Evolutionary conservation across 2,888 invertebrate species (phyloP).

Genomic region (Polietes domitor): DNA sequence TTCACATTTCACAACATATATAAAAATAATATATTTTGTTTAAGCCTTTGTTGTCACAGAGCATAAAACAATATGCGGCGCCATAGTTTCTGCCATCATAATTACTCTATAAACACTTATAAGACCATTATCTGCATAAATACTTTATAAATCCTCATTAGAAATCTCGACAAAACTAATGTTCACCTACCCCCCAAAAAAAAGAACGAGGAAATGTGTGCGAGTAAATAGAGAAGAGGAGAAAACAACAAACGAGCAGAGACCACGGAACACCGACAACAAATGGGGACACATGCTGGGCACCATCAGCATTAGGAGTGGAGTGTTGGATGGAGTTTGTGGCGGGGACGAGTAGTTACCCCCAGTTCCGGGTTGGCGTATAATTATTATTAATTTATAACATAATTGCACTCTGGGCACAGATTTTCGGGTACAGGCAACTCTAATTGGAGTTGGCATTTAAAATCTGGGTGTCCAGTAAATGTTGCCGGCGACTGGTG

Average conservation of each 20-base stretch:
- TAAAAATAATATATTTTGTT: too few species aligned
- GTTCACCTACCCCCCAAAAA: slow-evolving; percentile 2
- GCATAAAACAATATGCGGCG: not conserved
- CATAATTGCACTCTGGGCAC: slow-evolving; percentile 54
- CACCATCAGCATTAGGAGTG: not conserved
- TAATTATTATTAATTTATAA: slow-evolving; percentile 67
- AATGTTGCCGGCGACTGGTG: not conserved
- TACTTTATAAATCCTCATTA: slow-evolving; percentile 62
- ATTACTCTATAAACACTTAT: slow-evolving; percentile 13
- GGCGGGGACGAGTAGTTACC: not conserved
- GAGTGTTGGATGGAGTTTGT: not conserved
- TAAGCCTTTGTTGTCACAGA: not conserved
- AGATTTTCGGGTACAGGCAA: not conserved
- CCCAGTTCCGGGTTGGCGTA: slow-evolving; percentile 35
- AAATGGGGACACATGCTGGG: slow-evolving; percentile 57
- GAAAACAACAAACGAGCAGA: slow-evolving; percentile 7
- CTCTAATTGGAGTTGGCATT: slow-evolving; percentile 66
- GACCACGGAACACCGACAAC: not conserved
- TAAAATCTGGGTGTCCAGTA: slow-evolving; percentile 57
- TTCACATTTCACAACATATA: too few species aligned
- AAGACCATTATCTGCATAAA: slow-evolving; percentile 51
- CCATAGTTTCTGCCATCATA: not conserved
- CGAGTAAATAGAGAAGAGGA: too few species aligned
- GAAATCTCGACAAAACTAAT: slow-evolving; percentile 44
- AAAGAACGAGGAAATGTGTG: slow-evolving; percentile 2